Conservation (phyloP, 2,888 invertebrate genomes). For the Augochlorella aurata region DNA sequence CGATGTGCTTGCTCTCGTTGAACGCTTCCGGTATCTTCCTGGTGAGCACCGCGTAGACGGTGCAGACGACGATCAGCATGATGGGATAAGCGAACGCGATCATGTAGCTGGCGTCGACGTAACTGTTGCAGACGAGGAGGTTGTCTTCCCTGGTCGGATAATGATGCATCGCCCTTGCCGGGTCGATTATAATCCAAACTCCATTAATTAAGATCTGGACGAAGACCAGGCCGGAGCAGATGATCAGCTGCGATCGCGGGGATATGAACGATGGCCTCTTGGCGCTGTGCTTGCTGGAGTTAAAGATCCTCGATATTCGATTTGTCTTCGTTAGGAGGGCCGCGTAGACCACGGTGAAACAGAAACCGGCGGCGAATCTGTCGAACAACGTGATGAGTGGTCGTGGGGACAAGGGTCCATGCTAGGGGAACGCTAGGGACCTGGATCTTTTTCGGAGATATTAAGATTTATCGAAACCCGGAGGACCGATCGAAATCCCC, state of each 20-base stretch:
- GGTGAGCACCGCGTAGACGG: constrained; percentile 96
- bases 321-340: constrained; percentile 98
- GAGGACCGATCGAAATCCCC: not conserved
- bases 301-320: constrained; percentile 97
- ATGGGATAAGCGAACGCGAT: constrained; percentile 97
- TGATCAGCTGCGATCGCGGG: constrained; percentile 93
- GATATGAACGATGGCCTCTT: constrained; percentile 97
- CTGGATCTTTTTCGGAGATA: not conserved
- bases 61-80: constrained; percentile 94
- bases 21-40: constrained; percentile 99
- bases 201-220: constrained; percentile 95
- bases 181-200: constrained; percentile 95
- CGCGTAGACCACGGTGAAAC: constrained; percentile 98
- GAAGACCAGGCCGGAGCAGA: constrained; percentile 93
- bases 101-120: constrained; percentile 96
- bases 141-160: constrained; percentile 96
- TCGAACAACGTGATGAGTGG: constrained; percentile 39
- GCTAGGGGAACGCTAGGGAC: not conserved
- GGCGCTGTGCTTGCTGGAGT: constrained; percentile 97
- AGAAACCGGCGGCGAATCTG: constrained; percentile 95
- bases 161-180: constrained; percentile 94
- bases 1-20: constrained; percentile 98
- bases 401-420: not conserved
- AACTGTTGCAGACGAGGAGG: constrained; percentile 95
- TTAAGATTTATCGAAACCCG: constrained; percentile 10